Percentiles rank a stretch among this genome's conserved stretches.
phyloP scores from a whole-genome alignment of 2,797 vertebrate species.

The Myotis daubentonii region DNA sequence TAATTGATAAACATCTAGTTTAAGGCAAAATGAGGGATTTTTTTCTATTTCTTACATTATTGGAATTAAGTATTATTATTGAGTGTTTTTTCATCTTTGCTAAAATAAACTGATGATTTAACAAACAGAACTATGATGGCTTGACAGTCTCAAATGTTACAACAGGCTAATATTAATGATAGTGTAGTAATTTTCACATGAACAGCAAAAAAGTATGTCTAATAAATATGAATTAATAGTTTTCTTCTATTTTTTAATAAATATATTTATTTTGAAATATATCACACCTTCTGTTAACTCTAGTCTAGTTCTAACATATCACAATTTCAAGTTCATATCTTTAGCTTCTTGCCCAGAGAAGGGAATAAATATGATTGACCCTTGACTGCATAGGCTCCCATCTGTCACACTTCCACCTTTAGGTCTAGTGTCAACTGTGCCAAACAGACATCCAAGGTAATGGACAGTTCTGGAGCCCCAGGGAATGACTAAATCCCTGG shows the following conservation, averaged over 20 bases:
- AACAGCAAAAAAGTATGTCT: neutral
- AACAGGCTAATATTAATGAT: neutral
- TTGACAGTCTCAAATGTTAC: neutral
- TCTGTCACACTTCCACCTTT: neutral
- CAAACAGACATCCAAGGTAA: neutral
- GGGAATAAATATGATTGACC: neutral
- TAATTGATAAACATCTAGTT: neutral
- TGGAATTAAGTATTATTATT: neutral
- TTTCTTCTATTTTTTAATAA: neutral
- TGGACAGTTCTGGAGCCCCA: neutral
- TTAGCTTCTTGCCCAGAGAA: neutral
- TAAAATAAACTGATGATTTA: neutral
- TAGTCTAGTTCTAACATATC: neutral
- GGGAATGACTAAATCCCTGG: neutral
- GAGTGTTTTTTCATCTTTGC: neutral
- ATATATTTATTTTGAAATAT: neutral
- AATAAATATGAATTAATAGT: neutral
- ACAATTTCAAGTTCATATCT: neutral
- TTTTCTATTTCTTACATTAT: neutral
- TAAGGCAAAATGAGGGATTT: neutral
- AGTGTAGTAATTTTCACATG: neutral
- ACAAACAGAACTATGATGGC: neutral
- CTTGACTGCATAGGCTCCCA: rapidly evolving
- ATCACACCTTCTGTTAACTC: neutral
- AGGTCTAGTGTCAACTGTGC: neutral